phyloP scores from a whole-genome alignment of 2,113 vertebrate genomes.

The Prunella himalayana region DNA sequence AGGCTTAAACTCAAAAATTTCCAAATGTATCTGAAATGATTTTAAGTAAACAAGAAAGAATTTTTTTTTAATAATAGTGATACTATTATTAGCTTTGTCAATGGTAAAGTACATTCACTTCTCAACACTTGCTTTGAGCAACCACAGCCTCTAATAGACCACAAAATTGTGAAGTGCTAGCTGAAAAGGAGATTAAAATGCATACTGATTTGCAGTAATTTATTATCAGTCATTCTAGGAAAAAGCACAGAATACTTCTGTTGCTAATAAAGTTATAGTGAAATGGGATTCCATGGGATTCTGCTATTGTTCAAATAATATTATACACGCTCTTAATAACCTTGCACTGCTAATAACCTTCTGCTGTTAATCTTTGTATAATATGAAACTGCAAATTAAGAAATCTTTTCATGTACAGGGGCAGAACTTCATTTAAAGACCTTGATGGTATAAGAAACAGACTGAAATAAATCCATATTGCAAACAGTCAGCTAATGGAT shows the following conservation, averaged over 20 bases:
- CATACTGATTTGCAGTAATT: slow-evolving; percentile 23
- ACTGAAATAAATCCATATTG: slow-evolving; percentile 23
- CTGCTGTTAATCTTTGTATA: slow-evolving; percentile 32
- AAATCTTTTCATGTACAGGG: slow-evolving; percentile 34
- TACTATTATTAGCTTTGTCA: background rate
- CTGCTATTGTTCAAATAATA: slow-evolving; percentile 15
- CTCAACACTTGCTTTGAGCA: background rate
- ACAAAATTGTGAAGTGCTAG: background rate
- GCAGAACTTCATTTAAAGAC: slow-evolving; percentile 30
- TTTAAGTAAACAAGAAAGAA: background rate
- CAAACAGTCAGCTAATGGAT: slow-evolving; percentile 6
- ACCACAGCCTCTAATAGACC: background rate
- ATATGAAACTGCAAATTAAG: slow-evolving; percentile 34
- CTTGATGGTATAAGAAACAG: slow-evolving; percentile 4
- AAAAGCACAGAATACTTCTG: slow-evolving; percentile 20
- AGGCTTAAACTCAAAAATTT: background rate
- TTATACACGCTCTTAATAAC: slow-evolving; percentile 48
- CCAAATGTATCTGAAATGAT: background rate
- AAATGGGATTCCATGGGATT: slow-evolving; percentile 39
- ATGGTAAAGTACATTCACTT: background rate
- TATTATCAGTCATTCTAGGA: background rate
- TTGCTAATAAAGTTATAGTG: background rate
- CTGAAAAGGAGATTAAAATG: slow-evolving; percentile 34
- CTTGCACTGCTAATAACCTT: slow-evolving; percentile 49
- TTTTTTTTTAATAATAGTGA: background rate